Conservation (phyloP, 2,797 vertebrate genomes). For the Gambelia wislizenii region DNA sequence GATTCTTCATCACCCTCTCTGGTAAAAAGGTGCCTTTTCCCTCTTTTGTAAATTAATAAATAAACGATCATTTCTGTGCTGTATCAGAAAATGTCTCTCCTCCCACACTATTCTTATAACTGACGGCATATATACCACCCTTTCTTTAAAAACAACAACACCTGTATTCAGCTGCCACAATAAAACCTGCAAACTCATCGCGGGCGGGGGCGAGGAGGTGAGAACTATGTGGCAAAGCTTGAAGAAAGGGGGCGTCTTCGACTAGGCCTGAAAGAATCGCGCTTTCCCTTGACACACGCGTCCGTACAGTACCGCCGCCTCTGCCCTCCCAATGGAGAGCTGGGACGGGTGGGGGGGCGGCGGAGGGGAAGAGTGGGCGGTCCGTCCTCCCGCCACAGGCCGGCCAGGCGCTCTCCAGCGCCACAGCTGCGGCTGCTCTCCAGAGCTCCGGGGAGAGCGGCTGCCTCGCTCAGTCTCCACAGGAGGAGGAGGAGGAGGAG, state of each 20-base stretch:
- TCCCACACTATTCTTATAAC: neutral
- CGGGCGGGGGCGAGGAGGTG: neutral
- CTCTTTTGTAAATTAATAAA: neutral
- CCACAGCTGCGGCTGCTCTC: neutral
- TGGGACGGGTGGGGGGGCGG: no score
- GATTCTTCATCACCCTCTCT: neutral
- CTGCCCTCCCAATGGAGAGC: neutral
- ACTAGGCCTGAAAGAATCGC: neutral
- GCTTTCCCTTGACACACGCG: neutral
- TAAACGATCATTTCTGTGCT: no score
- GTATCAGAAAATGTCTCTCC: neutral
- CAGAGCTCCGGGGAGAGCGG: neutral
- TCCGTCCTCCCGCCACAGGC: neutral
- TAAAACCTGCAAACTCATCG: slow-evolving; percentile 1
- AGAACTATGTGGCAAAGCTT: neutral
- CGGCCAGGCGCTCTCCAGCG: neutral
- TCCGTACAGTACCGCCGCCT: no score
- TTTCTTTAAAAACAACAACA: neutral
- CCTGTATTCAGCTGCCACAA: neutral
- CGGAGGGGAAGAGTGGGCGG: neutral
- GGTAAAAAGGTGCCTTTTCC: no score
- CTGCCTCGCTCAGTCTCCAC: neutral
- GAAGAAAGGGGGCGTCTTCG: neutral
- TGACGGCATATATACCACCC: neutral
- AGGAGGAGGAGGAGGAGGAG: neutral